Percentiles rank a stretch among this genome's conserved stretches.
Evolutionary conservation across 2,113 vertebrate species (phyloP).

Genomic region (Colinus virginianus): DNA sequence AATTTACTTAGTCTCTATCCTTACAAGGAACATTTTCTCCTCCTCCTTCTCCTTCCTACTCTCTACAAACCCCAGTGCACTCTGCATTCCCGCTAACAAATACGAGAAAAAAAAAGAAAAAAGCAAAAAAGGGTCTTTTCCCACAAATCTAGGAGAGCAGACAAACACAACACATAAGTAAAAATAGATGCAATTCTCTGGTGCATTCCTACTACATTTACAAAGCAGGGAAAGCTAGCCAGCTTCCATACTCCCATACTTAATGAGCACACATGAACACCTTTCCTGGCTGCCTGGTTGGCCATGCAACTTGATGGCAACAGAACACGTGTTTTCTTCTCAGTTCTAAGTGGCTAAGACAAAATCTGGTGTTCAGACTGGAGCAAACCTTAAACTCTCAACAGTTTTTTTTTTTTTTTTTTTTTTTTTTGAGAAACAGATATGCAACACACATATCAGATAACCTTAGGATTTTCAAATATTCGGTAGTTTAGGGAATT

Average conservation of each 20-base stretch:
- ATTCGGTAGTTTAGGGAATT: neutral
- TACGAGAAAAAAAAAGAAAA: neutral
- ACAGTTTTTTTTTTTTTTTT: neutral
- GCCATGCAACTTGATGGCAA: neutral
- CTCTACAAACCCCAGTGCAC: neutral
- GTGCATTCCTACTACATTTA: neutral
- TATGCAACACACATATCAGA: accelerated
- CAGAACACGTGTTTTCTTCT: accelerated
- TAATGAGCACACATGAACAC: accelerated
- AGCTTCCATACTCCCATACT: accelerated
- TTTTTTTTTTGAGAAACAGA: neutral
- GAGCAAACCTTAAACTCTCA: neutral
- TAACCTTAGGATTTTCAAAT: neutral
- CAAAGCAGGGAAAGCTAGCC: neutral
- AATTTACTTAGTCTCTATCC: neutral
- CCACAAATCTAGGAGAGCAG: accelerated
- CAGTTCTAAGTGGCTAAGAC: neutral
- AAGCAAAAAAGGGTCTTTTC: neutral
- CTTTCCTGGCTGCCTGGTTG: neutral
- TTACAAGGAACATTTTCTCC: neutral
- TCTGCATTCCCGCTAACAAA: neutral
- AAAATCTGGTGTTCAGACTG: neutral
- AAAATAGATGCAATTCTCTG: neutral
- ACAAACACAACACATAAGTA: neutral
- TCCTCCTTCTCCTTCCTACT: neutral